These are phyloP conservation scores for Zaprionus capensis DNA, from an alignment of 1,140 invertebrate genomes.

Conservation along the genomic window DNA sequence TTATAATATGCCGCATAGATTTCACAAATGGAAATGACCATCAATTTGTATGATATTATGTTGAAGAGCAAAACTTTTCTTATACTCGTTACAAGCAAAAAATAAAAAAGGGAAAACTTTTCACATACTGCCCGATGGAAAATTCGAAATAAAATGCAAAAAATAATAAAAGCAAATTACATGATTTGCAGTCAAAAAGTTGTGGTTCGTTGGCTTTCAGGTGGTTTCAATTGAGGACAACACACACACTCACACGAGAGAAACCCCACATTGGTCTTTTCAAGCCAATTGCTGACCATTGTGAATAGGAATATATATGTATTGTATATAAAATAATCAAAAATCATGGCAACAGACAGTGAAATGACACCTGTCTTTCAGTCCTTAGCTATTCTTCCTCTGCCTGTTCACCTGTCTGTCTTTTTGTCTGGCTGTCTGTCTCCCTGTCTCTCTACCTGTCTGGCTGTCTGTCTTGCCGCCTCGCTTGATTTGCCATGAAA, in stretches of 20 bases:
- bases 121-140: constrained; percentile 34
- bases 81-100: constrained; percentile 44
- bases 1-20: constrained; percentile 32
- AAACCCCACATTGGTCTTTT: constrained; percentile 30
- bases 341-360: constrained; percentile 73
- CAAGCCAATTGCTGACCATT: constrained; percentile 55
- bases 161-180: constrained; percentile 27
- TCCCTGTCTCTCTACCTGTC: constrained; percentile 12
- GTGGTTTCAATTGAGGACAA: constrained; percentile 34
- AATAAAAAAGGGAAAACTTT: constrained; percentile 56
- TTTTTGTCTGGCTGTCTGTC: constrained; percentile 20
- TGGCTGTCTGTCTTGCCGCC: constrained; percentile 33
- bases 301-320: constrained; percentile 1
- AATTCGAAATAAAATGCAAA: constrained; percentile 6
- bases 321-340: constrained; percentile 68
- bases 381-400: background rate
- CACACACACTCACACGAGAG: constrained; percentile 2
- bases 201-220: constrained; percentile 36
- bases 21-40: constrained; percentile 67
- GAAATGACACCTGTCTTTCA: constrained; percentile 66
- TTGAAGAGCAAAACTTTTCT: constrained; percentile 69
- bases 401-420: constrained; percentile 30
- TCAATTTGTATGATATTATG: constrained; percentile 73
- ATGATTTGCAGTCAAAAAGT: constrained; percentile 29
- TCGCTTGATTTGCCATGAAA: constrained; percentile 55